phyloP scores from a whole-genome alignment of 53 echinoderm and acorn worm genomes.

The Antedon mediterranea region DNA sequence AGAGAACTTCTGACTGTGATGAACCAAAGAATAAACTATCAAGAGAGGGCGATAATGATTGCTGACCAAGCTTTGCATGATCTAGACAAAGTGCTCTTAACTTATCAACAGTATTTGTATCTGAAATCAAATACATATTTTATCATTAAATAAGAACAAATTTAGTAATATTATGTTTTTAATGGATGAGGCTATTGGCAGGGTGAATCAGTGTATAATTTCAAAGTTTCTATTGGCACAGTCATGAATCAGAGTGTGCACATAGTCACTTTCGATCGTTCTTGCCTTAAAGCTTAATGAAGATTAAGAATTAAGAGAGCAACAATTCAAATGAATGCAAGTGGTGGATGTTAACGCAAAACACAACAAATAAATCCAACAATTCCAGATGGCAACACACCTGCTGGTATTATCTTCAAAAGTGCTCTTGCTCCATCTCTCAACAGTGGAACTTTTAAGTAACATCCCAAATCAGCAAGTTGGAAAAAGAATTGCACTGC shows the following conservation, averaged over 20 bases:
- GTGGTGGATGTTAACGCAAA: too few relatives aligned
- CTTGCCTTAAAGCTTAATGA: too few relatives aligned
- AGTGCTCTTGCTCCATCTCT: constrained; percentile 80
- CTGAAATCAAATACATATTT: constrained; percentile 16
- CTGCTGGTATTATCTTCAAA: constrained; percentile 83
- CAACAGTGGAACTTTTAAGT: constrained; percentile 49
- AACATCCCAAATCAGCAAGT: constrained; percentile 73
- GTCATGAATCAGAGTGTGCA: too few relatives aligned
- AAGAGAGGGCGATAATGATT: constrained; percentile 38
- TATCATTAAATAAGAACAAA: too few relatives aligned
- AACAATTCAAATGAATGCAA: too few relatives aligned
- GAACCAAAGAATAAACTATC: constrained; percentile 92
- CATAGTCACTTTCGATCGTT: too few relatives aligned
- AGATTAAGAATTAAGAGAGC: too few relatives aligned
- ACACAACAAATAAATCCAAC: too few relatives aligned
- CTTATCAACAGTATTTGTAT: constrained; percentile 48
- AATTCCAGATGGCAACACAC: constrained; percentile 13
- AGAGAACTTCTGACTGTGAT: constrained; percentile 85
- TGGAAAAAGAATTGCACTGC: constrained; percentile 89
- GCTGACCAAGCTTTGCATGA: constrained; percentile 46
- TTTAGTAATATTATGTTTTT: too few relatives aligned
- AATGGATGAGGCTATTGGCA: too few relatives aligned
- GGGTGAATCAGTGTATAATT: too few relatives aligned
- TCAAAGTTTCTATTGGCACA: too few relatives aligned
- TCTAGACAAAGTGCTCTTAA: constrained; percentile 55